Evolutionary conservation across 2,888 invertebrate species (phyloP).

Genomic region (Drosophila niveifrons): DNA sequence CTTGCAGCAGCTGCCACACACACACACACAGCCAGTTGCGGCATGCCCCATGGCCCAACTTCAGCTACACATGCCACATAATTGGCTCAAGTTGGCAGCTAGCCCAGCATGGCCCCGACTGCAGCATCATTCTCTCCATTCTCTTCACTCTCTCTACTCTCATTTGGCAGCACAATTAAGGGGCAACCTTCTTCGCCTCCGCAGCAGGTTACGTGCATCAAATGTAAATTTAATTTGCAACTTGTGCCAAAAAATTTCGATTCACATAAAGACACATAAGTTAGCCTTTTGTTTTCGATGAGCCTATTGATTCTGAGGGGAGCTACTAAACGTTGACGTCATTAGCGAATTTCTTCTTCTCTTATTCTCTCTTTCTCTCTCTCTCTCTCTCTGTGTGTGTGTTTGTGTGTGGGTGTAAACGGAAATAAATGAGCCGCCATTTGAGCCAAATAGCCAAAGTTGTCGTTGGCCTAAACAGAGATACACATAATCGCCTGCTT

Average conservation of each 20-base stretch:
- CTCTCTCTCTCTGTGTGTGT: background rate
- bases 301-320: constrained; percentile 35
- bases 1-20: constrained; percentile 41
- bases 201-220: constrained; percentile 68
- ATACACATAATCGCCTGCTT: constrained; percentile 17
- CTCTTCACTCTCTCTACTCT: background rate
- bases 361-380: background rate
- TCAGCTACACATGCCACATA: constrained; percentile 43
- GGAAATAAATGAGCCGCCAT: constrained; percentile 45
- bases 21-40: constrained; percentile 10
- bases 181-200: background rate
- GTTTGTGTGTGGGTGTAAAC: constrained; percentile 24
- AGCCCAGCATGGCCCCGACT: constrained; percentile 48
- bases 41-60: constrained; percentile 23
- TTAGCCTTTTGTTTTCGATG: constrained; percentile 34
- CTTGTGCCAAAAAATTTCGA: constrained; percentile 64
- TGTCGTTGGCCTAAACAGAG: constrained; percentile 10
- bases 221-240: constrained; percentile 79
- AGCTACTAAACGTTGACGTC: constrained; percentile 67
- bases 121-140: constrained; percentile 49
- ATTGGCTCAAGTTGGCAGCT: constrained; percentile 64
- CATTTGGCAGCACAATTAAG: constrained; percentile 43
- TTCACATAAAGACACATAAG: constrained; percentile 44
- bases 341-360: constrained; percentile 48
- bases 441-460: constrained; percentile 41